These are phyloP conservation scores for Capra hircus DNA, from an alignment of 2,113 vertebrate genomes.

Conservation along the genomic window DNA sequence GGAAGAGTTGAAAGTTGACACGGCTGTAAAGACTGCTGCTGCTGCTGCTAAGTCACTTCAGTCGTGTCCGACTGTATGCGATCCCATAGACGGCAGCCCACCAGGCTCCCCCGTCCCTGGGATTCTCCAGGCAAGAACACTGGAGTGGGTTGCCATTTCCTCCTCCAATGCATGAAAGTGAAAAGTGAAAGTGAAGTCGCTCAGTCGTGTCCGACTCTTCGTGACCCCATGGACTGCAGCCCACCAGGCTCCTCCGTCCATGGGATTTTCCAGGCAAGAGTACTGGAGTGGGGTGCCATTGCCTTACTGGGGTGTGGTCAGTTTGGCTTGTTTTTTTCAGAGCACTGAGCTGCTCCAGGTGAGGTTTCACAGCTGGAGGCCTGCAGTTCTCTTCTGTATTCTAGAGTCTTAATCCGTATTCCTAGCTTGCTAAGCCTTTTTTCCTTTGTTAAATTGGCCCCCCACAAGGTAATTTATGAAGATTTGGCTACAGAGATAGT, in stretches of 20 bases:
- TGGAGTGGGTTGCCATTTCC: too few relatives aligned
- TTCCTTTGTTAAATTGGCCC: not conserved
- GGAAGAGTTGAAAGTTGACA: not conserved
- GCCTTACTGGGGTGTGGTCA: rapidly evolving
- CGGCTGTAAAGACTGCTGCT: not conserved
- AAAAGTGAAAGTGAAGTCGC: too few relatives aligned
- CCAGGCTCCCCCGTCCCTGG: too few relatives aligned
- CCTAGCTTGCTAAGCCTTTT: not conserved
- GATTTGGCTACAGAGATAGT: not conserved
- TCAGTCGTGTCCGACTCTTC: too few relatives aligned
- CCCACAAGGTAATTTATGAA: not conserved
- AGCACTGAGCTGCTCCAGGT: not conserved
- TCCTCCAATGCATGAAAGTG: too few relatives aligned
- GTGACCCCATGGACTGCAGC: too few relatives aligned
- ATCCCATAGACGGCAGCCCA: rapidly evolving
- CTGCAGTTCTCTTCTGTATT: not conserved
- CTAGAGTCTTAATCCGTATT: not conserved
- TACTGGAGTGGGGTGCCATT: too few relatives aligned
- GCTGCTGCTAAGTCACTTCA: too few relatives aligned
- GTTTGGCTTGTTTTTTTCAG: rapidly evolving
- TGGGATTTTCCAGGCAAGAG: too few relatives aligned
- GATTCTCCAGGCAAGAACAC: too few relatives aligned
- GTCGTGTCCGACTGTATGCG: rapidly evolving
- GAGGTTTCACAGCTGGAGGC: not conserved
- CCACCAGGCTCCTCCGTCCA: too few relatives aligned